Percentiles rank a stretch among this genome's conserved stretches.
Conservation (phyloP, 2,113 vertebrate genomes). For the Cebidichthys violaceus region DNA sequence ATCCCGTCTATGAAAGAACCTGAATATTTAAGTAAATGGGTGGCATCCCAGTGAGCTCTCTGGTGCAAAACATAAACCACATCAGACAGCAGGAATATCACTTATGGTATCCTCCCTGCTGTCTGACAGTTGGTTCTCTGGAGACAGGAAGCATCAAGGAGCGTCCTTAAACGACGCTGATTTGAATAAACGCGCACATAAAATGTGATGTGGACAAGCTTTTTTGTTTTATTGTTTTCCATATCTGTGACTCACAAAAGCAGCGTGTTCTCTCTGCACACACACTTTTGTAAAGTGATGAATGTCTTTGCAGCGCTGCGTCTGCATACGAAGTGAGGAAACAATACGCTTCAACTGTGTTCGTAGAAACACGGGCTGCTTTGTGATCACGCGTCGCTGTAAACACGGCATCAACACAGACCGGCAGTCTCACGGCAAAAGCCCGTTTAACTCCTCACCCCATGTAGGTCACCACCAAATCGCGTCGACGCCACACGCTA, state of each 20-base stretch:
- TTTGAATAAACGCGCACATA: conserved; percentile 23
- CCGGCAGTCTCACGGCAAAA: background rate
- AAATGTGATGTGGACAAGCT: background rate
- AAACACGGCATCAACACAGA: background rate
- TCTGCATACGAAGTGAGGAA: conserved; percentile 7
- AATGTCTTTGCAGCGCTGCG: background rate
- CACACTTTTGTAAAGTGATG: conserved; percentile 19
- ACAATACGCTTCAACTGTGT: conserved; percentile 23
- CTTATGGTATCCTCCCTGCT: background rate
- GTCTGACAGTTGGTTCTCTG: conserved; percentile 4
- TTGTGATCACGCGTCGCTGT: conserved; percentile 7
- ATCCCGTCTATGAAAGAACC: background rate
- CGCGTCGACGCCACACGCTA: conserved; percentile 42
- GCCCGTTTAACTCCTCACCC: conserved; percentile 11
- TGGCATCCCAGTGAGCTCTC: conserved; percentile 3
- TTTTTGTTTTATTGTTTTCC: background rate
- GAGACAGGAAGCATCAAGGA: background rate
- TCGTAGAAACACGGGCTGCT: conserved; percentile 7
- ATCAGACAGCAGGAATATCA: background rate
- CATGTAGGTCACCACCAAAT: conserved; percentile 63
- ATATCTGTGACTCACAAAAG: conserved; percentile 17
- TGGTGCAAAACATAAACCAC: conserved; percentile 23
- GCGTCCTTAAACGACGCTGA: conserved; percentile 10
- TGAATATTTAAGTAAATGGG: conserved; percentile 27
- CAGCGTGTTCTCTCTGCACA: background rate